A percentile compares a stretch with the other conserved stretches of the same genome.
phyloP scores from a whole-genome alignment of 2,113 vertebrate species.

The Circaetus gallicus region DNA sequence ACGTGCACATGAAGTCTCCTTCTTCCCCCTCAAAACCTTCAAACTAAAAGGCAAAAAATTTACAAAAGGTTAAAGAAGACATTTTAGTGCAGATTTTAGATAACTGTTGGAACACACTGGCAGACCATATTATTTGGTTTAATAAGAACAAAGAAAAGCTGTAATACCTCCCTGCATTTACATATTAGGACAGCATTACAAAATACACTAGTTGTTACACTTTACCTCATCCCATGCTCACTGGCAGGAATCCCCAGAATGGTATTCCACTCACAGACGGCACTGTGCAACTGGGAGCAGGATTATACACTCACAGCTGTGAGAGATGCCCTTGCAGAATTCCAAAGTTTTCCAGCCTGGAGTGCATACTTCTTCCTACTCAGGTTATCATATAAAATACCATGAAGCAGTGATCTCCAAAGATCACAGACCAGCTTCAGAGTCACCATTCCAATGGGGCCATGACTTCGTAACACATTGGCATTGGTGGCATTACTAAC shows the following conservation, averaged over 20 bases:
- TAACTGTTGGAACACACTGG: not conserved
- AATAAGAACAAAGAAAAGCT: not conserved
- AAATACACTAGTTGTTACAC: not conserved
- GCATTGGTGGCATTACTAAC: not conserved
- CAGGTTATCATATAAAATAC: not conserved
- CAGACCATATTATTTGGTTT: not conserved
- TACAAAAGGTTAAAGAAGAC: not conserved
- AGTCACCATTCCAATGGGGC: not conserved
- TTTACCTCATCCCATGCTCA: not conserved
- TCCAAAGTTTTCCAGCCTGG: not conserved
- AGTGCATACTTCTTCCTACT: not conserved
- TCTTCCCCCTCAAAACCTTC: not conserved
- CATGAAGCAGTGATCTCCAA: not conserved
- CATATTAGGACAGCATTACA: not conserved
- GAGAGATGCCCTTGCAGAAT: not conserved
- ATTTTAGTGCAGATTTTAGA: not conserved
- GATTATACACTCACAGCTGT: not conserved
- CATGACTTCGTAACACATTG: not conserved
- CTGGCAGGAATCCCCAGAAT: not conserved
- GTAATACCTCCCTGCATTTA: not conserved
- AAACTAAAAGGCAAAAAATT: not conserved
- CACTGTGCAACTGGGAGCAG: not conserved
- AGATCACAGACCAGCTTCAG: not conserved
- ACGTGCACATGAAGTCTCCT: not conserved
- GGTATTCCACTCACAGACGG: fast-evolving